A percentile compares a stretch with the other conserved stretches of the same genome.
Conservation (phyloP, 2,888 invertebrate genomes). For the Tetragonula carbonaria region DNA sequence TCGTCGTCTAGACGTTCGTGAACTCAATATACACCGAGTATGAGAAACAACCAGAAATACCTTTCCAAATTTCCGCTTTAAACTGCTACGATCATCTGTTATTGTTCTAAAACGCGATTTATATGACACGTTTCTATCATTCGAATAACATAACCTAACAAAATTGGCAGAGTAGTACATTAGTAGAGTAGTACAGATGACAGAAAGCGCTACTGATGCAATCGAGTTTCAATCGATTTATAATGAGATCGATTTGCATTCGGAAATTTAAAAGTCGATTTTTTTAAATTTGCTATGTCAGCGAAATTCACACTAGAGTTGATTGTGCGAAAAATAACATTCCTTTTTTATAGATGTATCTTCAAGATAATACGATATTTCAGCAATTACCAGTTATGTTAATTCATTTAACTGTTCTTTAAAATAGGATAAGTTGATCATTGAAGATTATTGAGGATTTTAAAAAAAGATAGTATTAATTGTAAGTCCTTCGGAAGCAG, state of each 20-base stretch:
- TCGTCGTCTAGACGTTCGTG: background rate
- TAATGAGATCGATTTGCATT: background rate
- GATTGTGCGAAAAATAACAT: background rate
- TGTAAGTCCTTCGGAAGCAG: background rate
- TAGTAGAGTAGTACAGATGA: background rate
- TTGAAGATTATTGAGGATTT: background rate
- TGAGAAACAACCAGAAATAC: background rate
- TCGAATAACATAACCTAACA: background rate
- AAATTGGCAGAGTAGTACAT: too few relatives aligned
- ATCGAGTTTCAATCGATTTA: background rate
- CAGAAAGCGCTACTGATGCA: background rate
- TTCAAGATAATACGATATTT: background rate
- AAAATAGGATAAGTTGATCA: background rate
- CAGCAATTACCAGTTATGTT: too few relatives aligned
- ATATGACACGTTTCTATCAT: background rate
- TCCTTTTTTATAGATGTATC: background rate
- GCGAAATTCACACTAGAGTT: background rate
- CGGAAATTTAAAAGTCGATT: background rate
- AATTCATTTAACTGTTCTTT: background rate
- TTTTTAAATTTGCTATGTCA: background rate
- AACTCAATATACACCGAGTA: constrained; percentile 4
- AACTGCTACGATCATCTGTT: background rate
- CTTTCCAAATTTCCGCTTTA: background rate
- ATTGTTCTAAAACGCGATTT: background rate
- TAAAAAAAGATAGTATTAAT: background rate